Evolutionary conservation across 2,888 invertebrate genomes (phyloP).

Genomic region (Xestoiulus laeticollis): DNA sequence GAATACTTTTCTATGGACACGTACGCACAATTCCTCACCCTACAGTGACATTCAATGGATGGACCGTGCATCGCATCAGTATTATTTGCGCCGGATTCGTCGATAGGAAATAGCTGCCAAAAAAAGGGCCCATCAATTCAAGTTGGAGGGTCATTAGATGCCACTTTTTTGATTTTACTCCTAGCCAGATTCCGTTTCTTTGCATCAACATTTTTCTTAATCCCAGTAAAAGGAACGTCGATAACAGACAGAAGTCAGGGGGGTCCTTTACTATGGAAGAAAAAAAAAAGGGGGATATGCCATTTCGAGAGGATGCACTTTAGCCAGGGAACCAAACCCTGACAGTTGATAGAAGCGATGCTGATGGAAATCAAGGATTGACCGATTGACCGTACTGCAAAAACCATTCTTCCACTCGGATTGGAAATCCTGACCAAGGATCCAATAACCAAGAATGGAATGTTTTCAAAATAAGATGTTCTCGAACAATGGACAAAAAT

Average conservation of each 20-base stretch:
- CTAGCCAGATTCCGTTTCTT: slow-evolving; percentile 11
- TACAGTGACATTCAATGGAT: slow-evolving; percentile 26
- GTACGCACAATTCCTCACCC: not conserved
- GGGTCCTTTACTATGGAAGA: not conserved
- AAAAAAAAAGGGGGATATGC: no score
- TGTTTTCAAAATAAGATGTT: no score
- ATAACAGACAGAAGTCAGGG: slow-evolving; percentile 3
- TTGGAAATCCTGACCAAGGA: no score
- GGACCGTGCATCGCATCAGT: slow-evolving; percentile 20
- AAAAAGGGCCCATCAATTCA: not conserved
- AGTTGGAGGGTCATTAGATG: slow-evolving; percentile 26
- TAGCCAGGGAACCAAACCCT: not conserved
- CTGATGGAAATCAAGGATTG: slow-evolving; percentile 11
- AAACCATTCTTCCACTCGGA: no score
- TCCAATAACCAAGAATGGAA: no score
- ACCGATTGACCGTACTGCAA: not conserved
- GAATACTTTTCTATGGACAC: not conserved
- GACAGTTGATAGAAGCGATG: not conserved
- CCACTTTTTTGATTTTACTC: slow-evolving; percentile 19
- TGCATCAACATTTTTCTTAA: slow-evolving; percentile 20
- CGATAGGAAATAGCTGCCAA: slow-evolving; percentile 12
- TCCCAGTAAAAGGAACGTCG: slow-evolving; percentile 23
- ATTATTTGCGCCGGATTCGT: slow-evolving; percentile 18
- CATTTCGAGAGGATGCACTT: not conserved
- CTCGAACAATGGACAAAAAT: no score